Conservation (phyloP, 2,888 invertebrate species). For the Dasysyrphus tricinctus region DNA sequence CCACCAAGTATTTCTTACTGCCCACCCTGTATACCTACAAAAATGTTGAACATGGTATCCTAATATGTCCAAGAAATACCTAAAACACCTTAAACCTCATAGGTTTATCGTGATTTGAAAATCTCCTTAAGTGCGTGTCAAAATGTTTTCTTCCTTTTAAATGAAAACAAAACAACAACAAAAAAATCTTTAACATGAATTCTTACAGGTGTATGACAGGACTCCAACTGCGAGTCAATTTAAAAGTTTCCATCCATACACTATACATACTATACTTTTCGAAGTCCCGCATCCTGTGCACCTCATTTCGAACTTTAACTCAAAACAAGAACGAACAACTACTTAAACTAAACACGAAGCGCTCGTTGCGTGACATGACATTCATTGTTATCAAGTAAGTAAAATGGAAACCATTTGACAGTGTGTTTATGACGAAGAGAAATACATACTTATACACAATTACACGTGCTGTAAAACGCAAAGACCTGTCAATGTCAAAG, state of each 20-base stretch:
- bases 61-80: no score
- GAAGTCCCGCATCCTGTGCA: background rate
- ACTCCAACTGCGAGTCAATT: conserved; percentile 35
- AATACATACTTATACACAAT: conserved; percentile 6
- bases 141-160: background rate
- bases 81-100: no score
- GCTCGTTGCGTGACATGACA: conserved; percentile 59
- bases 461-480: conserved; percentile 27
- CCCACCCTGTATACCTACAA: no score
- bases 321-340: conserved; percentile 21
- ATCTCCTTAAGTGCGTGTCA: conserved; percentile 14
- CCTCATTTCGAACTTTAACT: conserved; percentile 1
- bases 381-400: conserved; percentile 54
- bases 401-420: conserved; percentile 63
- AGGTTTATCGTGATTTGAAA: background rate
- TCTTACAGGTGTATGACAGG: conserved; percentile 25
- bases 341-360: conserved; percentile 56
- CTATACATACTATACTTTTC: background rate
- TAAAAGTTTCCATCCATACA: conserved; percentile 42
- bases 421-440: conserved; percentile 42
- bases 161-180: background rate
- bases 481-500: conserved; percentile 57
- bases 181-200: conserved; percentile 14
- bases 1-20: no score
- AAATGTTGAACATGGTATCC: no score